Base-by-base conservation (phyloP, 2,888 invertebrate genomes). In the Pristionchus exspectatus region DNA sequence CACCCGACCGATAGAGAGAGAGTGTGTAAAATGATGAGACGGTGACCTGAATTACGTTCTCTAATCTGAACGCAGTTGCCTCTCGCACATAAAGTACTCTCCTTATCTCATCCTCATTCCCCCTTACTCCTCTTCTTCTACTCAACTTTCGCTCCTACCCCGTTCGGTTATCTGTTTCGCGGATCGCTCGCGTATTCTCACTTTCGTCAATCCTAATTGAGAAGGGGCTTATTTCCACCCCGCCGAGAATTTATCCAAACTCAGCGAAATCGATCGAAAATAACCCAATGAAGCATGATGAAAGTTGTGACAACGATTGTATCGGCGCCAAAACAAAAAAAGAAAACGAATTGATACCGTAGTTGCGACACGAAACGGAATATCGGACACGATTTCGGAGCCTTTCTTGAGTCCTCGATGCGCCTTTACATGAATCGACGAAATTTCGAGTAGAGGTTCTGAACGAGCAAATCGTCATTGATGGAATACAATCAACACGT, bases 371-470 rank as follows among this genome's bases (percentile, higher is more conserved):
- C 87, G 72, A 30, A 88, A 88, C 33, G 87, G 87, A 27, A 56
- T 74, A 44, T 88, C 87, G 12, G 74, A 59, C 18, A 88, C 87
- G 21, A 88, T 72, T 74, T 88, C 87, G 27, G 87, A 88, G 14
- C 87, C 87, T 74, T 74, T 74, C 14, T 24, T 44, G 10, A 88
- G 87, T 9, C 87, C 87, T 24, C 87, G 74, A 54, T 54, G 87
- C 12, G 74, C 87, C 38, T 74, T 72, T 56, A 88, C 72, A n/a
- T 56, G 74, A 24, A 88, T 88, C 21, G 74, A 27, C 24, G 69
- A 44, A 21, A 88, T 59, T 56, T 88, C 87, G 5, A 88, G 87
- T 56, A 88, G 87, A 7, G 24, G 38, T 4, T 87, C 87, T 87
- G 69, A 87, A 69, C 5, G 33, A 44, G 50, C 10, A 21, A 50